Evolutionary conservation across 2,797 vertebrate species (phyloP).

Genomic region (Urosaurus nigricauda): DNA sequence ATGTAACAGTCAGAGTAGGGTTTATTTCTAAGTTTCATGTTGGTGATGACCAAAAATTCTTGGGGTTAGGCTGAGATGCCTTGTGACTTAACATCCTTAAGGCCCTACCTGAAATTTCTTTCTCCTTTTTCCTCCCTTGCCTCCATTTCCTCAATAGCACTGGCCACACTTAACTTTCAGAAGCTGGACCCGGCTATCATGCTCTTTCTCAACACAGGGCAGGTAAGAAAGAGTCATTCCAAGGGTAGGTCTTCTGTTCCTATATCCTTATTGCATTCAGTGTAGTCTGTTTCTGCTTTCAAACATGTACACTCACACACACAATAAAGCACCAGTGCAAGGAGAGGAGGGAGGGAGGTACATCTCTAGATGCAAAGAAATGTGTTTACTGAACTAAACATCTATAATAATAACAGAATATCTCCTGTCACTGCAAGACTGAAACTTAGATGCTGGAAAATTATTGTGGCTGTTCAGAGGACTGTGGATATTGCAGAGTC

Average conservation of each 20-base stretch:
- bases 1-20: neutral
- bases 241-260: neutral
- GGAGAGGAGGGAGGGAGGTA: neutral
- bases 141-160: constrained; percentile 70
- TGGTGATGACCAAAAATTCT: neutral
- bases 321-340: too few species aligned
- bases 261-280: too few species aligned
- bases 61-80: neutral
- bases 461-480: too few species aligned
- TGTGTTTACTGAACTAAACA: neutral
- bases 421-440: too few species aligned
- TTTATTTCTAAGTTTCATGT: neutral
- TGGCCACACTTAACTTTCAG: constrained; percentile 89
- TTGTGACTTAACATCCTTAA: neutral
- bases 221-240: constrained; percentile 78
- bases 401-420: neutral
- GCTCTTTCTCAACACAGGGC: constrained; percentile 79
- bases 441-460: too few species aligned
- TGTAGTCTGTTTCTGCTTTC: neutral
- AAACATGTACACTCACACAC: neutral
- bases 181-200: constrained; percentile 81
- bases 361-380: neutral
- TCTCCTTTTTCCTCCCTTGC: constrained; percentile 27
- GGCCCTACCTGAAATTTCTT: neutral
- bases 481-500: too few species aligned